Base-by-base conservation (phyloP, 2,888 invertebrate species). In the Phengaris alcon region DNA sequence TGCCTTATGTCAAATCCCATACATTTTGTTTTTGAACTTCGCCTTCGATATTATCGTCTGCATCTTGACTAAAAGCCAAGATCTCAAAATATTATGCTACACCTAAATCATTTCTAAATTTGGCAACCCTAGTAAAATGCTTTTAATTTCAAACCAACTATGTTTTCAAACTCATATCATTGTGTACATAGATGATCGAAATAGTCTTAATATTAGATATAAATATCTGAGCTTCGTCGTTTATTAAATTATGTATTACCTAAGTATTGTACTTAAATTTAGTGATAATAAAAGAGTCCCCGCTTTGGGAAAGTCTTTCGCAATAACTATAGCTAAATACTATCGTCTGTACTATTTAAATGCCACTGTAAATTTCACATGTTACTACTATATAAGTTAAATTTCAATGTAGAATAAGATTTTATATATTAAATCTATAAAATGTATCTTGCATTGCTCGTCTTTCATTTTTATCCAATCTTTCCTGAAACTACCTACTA, bases 391-490 rank as follows among this genome's bases (percentile, higher is more conserved):
- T 83, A 81, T 92, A 91, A 92, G 90, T 90, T 90, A 88, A 88
- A 88, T 87, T 89, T 91, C 86, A 85, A 88, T 86, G 92, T 93
- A 93, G 92, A 83, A 86, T 93, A 93, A 93, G 93, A 90, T 93
- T 93, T 93, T 93, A 91, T 93, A 93, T 92, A 93, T 93, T 93
- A 93, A 93, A 93, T 91, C 87, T 90, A 91, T 92, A 87, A 92
- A 93, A 93, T 91, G 91, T 92, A 93, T 85, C 87, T 88, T 88
- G 88, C 87, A 88, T 82, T 82, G 72, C 81, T 84, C 79, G 82
- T 79, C 84, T 87, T 90, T 90, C 80, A 86, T 87, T 89, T 84
- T 13, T 73, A 6, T 12, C 10, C 12, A 52, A 52, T 52, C 4
- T 52, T 52, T 12, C 64, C 64, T 35, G 5, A 35, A 10, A 10